Evolutionary conservation across 2,888 invertebrate genomes (phyloP).

Genomic region (Cecidostiba fungosa): DNA sequence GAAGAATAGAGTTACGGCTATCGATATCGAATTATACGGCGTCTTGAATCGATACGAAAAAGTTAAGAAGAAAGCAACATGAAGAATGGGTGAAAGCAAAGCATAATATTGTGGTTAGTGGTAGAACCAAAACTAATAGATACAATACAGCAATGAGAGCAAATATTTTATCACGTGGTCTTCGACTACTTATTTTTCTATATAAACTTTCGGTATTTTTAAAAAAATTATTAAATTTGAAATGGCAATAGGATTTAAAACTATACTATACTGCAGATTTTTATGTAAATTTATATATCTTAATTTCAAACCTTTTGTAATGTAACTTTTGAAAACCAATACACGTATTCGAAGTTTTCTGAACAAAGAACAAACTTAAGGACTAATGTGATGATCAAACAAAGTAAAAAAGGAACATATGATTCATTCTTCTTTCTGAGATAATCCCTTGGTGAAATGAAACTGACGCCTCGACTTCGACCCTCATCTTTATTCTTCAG

Average conservation of each 20-base stretch:
- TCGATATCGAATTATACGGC: conserved; percentile 80
- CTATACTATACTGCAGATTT: too few relatives aligned
- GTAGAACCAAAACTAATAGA: background rate
- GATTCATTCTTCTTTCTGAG: background rate
- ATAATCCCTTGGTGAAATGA: background rate
- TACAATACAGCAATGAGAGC: too few relatives aligned
- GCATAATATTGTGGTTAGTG: background rate
- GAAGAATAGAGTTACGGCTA: conserved; percentile 74
- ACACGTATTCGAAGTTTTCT: too few relatives aligned
- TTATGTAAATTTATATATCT: too few relatives aligned
- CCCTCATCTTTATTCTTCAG: background rate
- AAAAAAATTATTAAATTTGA: too few relatives aligned
- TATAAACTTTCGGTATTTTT: too few relatives aligned
- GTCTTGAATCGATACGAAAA: conserved; percentile 77
- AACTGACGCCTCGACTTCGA: background rate
- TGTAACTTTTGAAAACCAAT: background rate
- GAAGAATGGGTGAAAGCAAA: background rate
- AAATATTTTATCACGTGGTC: too few relatives aligned
- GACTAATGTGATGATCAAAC: background rate
- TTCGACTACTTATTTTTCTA: too few relatives aligned
- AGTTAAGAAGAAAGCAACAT: background rate
- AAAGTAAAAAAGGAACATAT: background rate
- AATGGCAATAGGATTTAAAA: too few relatives aligned
- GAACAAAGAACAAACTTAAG: too few relatives aligned
- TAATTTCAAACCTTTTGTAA: background rate